These are phyloP conservation scores for Trichomycterus rosablanca DNA, from an alignment of 2,113 vertebrate genomes.

Conservation along the genomic window DNA sequence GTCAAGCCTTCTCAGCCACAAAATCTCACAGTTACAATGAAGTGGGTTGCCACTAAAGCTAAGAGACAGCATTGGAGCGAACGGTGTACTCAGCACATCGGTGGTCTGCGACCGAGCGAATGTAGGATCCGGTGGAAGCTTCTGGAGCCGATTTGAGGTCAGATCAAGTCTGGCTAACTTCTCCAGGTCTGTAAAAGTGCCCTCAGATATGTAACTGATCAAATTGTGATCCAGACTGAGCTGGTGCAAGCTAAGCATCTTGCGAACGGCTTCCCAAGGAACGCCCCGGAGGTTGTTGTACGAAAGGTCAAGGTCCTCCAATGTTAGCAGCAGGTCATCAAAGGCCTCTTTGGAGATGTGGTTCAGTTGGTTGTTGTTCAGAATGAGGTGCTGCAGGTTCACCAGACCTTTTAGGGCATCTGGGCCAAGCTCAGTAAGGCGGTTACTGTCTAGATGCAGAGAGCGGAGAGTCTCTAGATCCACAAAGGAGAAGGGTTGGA, in stretches of 20 bases:
- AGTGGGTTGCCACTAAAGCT: conserved; percentile 93
- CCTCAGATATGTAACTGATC: conserved; percentile 83
- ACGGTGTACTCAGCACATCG: conserved; percentile 72
- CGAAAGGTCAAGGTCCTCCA: conserved; percentile 94
- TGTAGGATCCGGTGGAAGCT: conserved; percentile 90
- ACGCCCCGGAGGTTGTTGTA: conserved; percentile 90
- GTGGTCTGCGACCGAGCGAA: conserved; percentile 86
- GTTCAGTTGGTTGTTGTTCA: conserved; percentile 93
- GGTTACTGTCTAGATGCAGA: conserved; percentile 89
- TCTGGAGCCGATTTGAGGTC: conserved; percentile 93
- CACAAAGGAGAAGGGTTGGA: conserved; percentile 91
- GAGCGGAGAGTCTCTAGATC: conserved; percentile 93
- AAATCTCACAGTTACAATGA: conserved; percentile 93
- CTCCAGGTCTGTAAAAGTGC: conserved; percentile 87
- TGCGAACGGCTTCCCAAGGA: conserved; percentile 89
- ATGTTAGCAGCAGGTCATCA: conserved; percentile 83
- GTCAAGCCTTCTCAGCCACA: conserved; percentile 87
- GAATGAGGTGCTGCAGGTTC: conserved; percentile 93
- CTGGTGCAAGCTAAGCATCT: conserved; percentile 94
- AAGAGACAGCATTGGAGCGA: conserved; percentile 79
- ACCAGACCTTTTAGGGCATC: conserved; percentile 86
- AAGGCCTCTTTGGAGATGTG: conserved; percentile 80
- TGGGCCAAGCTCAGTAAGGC: conserved; percentile 84
- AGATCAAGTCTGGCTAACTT: conserved; percentile 89
- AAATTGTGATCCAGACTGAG: conserved; percentile 96